Evolutionary conservation across 2,797 vertebrate species (phyloP).

Genomic region (Galago senegalensis): DNA sequence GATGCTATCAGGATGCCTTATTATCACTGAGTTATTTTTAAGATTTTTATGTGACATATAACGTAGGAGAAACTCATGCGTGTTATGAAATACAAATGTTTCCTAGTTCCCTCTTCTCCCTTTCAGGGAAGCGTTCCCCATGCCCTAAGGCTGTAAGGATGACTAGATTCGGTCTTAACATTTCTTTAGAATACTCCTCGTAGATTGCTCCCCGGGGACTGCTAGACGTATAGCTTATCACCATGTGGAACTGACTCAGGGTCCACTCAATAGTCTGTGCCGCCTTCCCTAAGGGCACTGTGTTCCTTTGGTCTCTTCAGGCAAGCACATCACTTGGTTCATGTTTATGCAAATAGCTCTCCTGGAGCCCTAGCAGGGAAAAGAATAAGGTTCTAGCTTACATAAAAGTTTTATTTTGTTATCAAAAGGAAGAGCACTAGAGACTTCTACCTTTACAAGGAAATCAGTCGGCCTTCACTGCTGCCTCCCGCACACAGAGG

Average conservation of each 20-base stretch:
- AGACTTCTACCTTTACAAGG: neutral
- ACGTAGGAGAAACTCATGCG: neutral
- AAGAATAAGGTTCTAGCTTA: constrained; percentile 48
- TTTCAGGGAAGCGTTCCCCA: neutral
- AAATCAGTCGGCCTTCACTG: neutral
- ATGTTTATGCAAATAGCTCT: constrained; percentile 11
- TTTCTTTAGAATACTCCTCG: neutral
- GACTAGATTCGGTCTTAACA: neutral
- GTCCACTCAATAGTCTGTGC: neutral
- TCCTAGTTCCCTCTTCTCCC: neutral
- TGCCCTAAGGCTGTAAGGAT: rapidly evolving
- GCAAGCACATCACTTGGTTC: neutral
- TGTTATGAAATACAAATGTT: neutral
- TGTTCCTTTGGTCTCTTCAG: neutral
- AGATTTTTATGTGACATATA: neutral
- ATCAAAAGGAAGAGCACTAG: constrained; percentile 7
- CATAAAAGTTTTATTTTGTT: neutral
- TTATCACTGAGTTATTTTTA: neutral
- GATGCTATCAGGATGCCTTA: neutral
- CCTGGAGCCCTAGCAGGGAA: neutral
- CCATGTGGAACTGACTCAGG: neutral
- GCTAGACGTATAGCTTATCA: neutral
- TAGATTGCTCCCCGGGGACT: neutral
- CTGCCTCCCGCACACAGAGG: neutral
- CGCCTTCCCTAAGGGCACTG: neutral